phyloP scores from a whole-genome alignment of 1,140 invertebrate genomes.

The Drosophila varians region DNA sequence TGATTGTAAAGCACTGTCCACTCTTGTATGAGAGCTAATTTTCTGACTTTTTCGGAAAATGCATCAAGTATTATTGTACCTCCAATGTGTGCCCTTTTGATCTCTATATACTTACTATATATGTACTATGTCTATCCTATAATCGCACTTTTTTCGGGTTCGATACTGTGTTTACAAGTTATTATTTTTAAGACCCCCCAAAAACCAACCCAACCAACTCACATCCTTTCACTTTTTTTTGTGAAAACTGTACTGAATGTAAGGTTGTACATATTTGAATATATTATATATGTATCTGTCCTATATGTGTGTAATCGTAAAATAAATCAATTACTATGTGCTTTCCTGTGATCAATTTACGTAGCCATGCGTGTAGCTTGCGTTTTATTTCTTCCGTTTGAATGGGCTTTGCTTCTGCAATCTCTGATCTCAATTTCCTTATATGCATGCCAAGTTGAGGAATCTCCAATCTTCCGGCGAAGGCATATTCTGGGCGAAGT shows the following conservation, averaged over 20 bases:
- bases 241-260: conserved; percentile 59
- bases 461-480: conserved; percentile 37
- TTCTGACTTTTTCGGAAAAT: conserved; percentile 39
- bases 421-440: conserved; percentile 10
- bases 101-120: conserved; percentile 16
- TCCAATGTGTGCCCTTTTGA: conserved; percentile 17
- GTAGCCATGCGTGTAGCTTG: conserved; percentile 34
- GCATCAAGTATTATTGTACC: conserved; percentile 23
- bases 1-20: conserved; percentile 45
- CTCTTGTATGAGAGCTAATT: conserved; percentile 20
- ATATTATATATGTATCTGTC: conserved; percentile 22
- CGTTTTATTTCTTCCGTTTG: conserved; percentile 41
- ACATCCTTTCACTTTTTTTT: conserved; percentile 26
- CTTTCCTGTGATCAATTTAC: conserved; percentile 71
- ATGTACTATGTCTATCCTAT: conserved; percentile 15
- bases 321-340: conserved; percentile 71
- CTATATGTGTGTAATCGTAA: conserved; percentile 47
- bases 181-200: conserved; percentile 14
- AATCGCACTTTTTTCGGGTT: conserved; percentile 31
- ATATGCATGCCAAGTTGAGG: conserved; percentile 37
- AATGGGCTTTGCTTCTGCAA: conserved; percentile 25
- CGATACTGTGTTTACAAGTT: conserved; percentile 6
- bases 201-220: conserved; percentile 7
- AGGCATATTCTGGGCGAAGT: conserved; percentile 54
- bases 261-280: conserved; percentile 42